Evolutionary conservation across 2,797 vertebrate genomes (phyloP), one percentile per base, ranked within the genome.

Genomic region (Anguilla obscura): DNA sequence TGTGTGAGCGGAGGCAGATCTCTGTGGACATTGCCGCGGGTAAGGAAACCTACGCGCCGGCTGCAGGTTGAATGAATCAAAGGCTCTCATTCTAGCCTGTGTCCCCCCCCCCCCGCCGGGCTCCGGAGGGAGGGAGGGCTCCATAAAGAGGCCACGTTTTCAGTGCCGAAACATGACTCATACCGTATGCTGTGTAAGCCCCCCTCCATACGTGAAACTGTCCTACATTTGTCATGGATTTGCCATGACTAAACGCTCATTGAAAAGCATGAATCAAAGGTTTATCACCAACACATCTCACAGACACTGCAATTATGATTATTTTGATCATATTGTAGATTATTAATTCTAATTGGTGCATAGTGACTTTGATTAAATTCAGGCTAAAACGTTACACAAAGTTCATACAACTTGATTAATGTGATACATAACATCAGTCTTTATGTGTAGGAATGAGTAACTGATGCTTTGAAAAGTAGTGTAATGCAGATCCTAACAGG

Each of bases 41-140:
- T 86, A 86, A 85, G 58, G 56, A 87, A 87, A 83, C 60, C 71
- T 71, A 50, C 66, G 69, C 84, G 33, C 16, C 27, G 84, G 56
- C 66, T 87, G 60, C 86, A 56, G 16, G 45, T 45, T 71, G 84
- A 56, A 60, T 89, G 86, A 89, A 88, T 86, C 84, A 71, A 71
- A 50, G 84, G 83, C 74, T 63, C 79, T 85, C 79, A 79, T 54
- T 0, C 63, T 54, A 33, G 27, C 4, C 80, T 36, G 48, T 24
- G 48, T 56, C 74, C 86, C 84, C 40, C 40, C 33, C 56, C 40
- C 40, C 56, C 76, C 40, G 36, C 84, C 82, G 58, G 89, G 45
- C 69, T 10, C 58, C 40, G 85, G 82, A 87, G 86, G 50, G 66
- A 89, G 58, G 21, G 27, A 82, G 56, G 6, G 36, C 86, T 83